Base-by-base conservation (phyloP, 2,797 vertebrate species). In the Megalops cyprinoides region DNA sequence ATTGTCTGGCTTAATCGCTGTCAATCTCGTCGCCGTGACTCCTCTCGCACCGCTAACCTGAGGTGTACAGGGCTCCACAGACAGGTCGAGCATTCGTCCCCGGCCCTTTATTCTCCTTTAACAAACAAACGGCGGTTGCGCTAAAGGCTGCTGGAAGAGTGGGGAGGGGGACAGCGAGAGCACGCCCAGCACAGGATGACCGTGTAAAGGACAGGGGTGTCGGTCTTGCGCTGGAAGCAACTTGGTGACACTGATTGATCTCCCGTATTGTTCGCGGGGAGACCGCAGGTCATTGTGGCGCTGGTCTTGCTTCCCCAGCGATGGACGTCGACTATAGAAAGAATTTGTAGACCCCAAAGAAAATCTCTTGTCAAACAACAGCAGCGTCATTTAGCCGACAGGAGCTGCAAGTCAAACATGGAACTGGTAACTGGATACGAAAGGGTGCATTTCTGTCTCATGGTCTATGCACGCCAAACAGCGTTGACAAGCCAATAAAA, bases 351-450 rank as follows among this genome's bases (percentile, higher is more conserved):
- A 12, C 20, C 0, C 73, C 76, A 82, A 78, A 56, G 62, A 10
- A 71, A 39, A 82, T 71, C 31, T 48, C 37, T 69, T 58, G 39
- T 46, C 48, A 81, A 34, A 46, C 25, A n/a, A 62, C 60, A 23
- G 37, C 25, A 12, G 31, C 58, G 74, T 34, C 75, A 77, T 77
- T 77, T 55, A 44, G 74, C 74, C 74, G 42, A 74, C 74, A 53
- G 58, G n/a, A 69, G 42, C 56, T 39, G 46, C n/a, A 6, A 12
- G 49, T 67, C 39, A 56, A 44, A 81, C 60, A n/a, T 39, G 60
- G 75, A 46, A 62, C 49, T 76, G 31, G 37, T 81, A 34, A 58
- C 49, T 51, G 25, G 48, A 71, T 60, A 0, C 55, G n/a, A 31
- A 53, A 60, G 65, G 60, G 34, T 77, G 46, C 56, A 74, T 51